A percentile compares a stretch with the other conserved stretches of the same genome.
Evolutionary conservation across 2,113 vertebrate genomes (phyloP).

Genomic region (Eleginops maclovinus): DNA sequence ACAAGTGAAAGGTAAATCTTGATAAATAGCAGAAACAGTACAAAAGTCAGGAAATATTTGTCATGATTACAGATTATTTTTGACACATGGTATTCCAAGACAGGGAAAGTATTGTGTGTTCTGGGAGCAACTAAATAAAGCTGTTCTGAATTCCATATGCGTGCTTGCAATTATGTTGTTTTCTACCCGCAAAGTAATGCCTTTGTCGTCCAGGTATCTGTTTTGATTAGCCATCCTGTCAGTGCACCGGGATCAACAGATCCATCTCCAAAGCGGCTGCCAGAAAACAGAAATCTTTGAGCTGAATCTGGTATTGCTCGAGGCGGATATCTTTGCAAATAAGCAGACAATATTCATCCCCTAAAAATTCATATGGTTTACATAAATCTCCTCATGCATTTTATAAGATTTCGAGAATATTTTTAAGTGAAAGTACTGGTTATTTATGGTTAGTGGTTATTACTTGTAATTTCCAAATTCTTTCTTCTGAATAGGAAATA

Average conservation of each 20-base stretch:
- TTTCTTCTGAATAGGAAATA: conserved; percentile 26
- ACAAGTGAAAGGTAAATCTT: conserved; percentile 33
- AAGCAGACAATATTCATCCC: conserved; percentile 61
- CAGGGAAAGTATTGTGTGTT: conserved; percentile 62
- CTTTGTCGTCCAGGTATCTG: conserved; percentile 70
- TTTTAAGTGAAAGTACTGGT: conserved; percentile 26
- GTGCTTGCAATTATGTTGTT: conserved; percentile 67
- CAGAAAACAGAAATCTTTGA: conserved; percentile 55
- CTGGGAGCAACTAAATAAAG: conserved; percentile 56
- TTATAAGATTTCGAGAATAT: conserved; percentile 42
- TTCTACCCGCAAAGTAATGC: conserved; percentile 58
- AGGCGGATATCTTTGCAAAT: conserved; percentile 49
- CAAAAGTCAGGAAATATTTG: conserved; percentile 30
- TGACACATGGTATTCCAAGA: conserved; percentile 49
- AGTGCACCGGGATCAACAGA: conserved; percentile 53
- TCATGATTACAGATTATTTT: conserved; percentile 31
- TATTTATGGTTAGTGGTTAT: conserved; percentile 47
- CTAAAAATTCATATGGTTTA: conserved; percentile 57
- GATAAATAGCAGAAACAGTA: conserved; percentile 22
- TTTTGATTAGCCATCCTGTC: conserved; percentile 74
- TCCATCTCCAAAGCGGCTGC: conserved; percentile 63
- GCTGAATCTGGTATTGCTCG: conserved; percentile 58
- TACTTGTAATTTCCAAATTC: conserved; percentile 45
- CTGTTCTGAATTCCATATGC: conserved; percentile 60
- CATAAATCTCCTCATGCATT: conserved; percentile 43